These are phyloP conservation scores for Vulpes lagopus DNA, from an alignment of 2,113 vertebrate species.

Conservation along the genomic window DNA sequence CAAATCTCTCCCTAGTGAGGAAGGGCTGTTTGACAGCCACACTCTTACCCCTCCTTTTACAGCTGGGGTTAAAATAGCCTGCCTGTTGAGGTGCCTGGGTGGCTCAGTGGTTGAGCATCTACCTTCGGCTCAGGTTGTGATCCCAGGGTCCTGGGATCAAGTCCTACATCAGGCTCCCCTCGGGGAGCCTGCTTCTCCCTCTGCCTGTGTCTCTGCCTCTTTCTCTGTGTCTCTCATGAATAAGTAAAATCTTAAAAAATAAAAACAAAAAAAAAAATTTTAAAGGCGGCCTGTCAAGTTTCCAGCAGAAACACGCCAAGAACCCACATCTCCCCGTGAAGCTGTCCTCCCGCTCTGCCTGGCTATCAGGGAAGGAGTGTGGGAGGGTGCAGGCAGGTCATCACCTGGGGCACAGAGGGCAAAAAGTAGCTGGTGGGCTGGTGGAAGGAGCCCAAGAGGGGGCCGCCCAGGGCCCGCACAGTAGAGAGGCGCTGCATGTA, in stretches of 20 bases:
- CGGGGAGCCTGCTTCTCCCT: too few species aligned
- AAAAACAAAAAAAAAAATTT: too few species aligned
- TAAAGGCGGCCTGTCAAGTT: neutral
- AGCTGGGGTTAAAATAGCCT: accelerated
- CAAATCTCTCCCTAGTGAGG: neutral
- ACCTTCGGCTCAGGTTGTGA: too few species aligned
- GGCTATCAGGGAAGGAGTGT: neutral
- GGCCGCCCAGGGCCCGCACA: slow-evolving; percentile 90
- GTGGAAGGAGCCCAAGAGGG: slow-evolving; percentile 93
- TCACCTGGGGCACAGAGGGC: slow-evolving; percentile 93
- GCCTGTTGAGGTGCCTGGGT: neutral
- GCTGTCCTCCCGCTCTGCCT: neutral
- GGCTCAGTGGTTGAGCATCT: too few species aligned
- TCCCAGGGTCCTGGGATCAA: too few species aligned
- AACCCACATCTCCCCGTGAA: neutral
- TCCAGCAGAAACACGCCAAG: neutral
- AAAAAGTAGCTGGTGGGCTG: slow-evolving; percentile 92
- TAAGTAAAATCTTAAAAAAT: too few species aligned
- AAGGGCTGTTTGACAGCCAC: neutral
- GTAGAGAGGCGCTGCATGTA: slow-evolving; percentile 96
- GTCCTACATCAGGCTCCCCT: too few species aligned
- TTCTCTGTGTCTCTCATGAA: too few species aligned
- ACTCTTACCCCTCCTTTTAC: neutral
- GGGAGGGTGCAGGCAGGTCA: accelerated
- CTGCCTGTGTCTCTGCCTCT: too few species aligned